phyloP scores from a whole-genome alignment of 2,888 invertebrate species.

The Platerodrilus igneus region DNA sequence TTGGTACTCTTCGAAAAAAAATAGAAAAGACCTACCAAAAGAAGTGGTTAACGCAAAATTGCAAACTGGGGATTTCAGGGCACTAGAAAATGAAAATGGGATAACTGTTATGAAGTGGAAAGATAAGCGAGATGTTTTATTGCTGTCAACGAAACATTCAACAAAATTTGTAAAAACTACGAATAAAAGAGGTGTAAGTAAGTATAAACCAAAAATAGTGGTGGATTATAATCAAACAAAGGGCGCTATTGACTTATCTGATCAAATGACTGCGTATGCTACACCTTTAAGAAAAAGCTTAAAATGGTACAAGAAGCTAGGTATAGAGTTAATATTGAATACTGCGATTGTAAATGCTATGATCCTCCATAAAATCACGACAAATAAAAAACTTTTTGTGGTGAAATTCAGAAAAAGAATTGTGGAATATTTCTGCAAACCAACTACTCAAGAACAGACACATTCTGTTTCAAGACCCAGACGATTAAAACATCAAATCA shows the following conservation, averaged over 20 bases:
- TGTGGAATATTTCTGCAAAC: not conserved
- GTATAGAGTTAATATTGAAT: constrained; percentile 36
- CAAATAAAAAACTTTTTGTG: constrained; percentile 1
- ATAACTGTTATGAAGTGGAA: constrained; percentile 33
- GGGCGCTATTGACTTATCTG: too few species aligned
- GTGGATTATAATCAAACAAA: constrained; percentile 8
- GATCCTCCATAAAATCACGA: constrained; percentile 23
- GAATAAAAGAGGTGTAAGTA: constrained; percentile 3
- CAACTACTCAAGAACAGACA: constrained; percentile 1
- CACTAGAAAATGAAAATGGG: constrained; percentile 34
- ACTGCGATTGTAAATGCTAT: constrained; percentile 35
- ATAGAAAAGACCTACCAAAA: too few species aligned
- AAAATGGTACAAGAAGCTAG: constrained; percentile 41
- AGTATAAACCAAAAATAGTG: constrained; percentile 4
- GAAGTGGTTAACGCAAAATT: constrained; percentile 35
- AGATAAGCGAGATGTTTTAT: constrained; percentile 33
- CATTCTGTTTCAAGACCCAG: not conserved
- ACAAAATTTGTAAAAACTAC: constrained; percentile 21
- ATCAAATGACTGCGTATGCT: constrained; percentile 13
- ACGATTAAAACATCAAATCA: not conserved
- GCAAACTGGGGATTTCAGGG: constrained; percentile 29
- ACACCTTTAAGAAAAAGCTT: constrained; percentile 37
- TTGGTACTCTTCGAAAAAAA: not conserved
- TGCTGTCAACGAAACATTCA: constrained; percentile 38
- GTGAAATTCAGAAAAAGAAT: constrained; percentile 2